A percentile compares a stretch with the other conserved stretches of the same genome.
Conservation (phyloP, 2,113 vertebrate species). For the Procavia capensis region DNA sequence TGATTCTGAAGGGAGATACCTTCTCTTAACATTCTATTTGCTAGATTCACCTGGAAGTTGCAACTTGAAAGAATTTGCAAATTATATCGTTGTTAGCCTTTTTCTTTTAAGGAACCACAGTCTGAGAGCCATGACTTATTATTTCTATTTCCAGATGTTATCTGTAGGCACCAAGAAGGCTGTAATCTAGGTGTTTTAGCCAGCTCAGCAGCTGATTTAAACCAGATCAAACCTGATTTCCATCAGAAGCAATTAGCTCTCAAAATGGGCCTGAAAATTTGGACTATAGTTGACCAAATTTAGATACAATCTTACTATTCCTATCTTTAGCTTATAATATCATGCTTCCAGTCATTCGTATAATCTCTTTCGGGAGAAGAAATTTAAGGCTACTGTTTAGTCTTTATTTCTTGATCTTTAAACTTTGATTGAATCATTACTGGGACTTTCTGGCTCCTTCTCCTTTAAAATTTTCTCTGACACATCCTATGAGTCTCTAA, state of each 20-base stretch:
- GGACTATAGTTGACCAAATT: background rate
- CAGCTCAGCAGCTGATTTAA: background rate
- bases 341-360: rapidly evolving
- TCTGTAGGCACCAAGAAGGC: background rate
- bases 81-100: background rate
- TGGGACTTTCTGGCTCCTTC: background rate
- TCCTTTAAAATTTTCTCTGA: background rate
- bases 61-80: background rate
- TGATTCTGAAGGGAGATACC: background rate
- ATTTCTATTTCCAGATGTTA: background rate
- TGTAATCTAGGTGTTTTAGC: background rate
- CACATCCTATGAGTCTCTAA: rapidly evolving
- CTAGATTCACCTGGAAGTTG: background rate
- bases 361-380: rapidly evolving
- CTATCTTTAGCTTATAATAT: background rate
- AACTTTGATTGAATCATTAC: background rate
- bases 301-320: background rate
- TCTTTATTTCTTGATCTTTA: background rate
- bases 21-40: background rate
- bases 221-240: background rate
- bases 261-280: background rate
- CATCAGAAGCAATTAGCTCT: background rate
- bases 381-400: rapidly evolving
- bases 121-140: background rate
- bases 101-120: too few relatives aligned